These are phyloP conservation scores for Cladorhizidae sp. DNA, from an alignment of 37 sponge, comb jelly and placozoan genomes.

Conservation along the genomic window DNA sequence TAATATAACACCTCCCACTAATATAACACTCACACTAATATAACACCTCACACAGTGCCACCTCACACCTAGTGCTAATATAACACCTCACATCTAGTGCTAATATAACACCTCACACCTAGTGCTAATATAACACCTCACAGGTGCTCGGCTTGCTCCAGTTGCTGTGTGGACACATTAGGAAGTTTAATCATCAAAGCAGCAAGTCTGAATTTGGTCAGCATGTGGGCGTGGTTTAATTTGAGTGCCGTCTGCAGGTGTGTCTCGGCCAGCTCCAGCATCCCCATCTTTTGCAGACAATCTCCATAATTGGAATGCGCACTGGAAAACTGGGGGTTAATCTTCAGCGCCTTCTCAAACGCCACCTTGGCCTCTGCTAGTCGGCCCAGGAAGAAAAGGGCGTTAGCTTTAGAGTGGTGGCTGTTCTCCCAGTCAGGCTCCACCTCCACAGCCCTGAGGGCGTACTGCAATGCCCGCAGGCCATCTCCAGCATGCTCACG, in stretches of 20 bases:
- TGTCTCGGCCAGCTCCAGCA: slow-evolving; percentile 17
- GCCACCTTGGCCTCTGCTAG: slow-evolving; percentile 22
- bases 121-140: too few species aligned
- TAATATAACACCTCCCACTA: too few species aligned
- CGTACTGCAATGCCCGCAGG: not conserved
- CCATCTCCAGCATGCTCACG: slow-evolving; percentile 22
- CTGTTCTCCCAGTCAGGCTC: slow-evolving; percentile 12
- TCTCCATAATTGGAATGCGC: slow-evolving; percentile 48
- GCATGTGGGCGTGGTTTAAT: not conserved
- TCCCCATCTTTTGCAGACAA: slow-evolving; percentile 20
- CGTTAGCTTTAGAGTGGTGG: slow-evolving; percentile 35
- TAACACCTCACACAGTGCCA: too few species aligned
- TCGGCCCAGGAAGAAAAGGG: slow-evolving; percentile 48
- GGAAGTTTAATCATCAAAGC: not conserved
- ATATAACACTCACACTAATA: too few species aligned
- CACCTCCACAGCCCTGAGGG: slow-evolving; percentile 37
- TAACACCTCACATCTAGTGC: too few species aligned
- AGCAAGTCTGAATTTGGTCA: slow-evolving; percentile 23
- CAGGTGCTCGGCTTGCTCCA: not conserved
- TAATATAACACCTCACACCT: too few species aligned
- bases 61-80: too few species aligned
- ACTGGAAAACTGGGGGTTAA: slow-evolving; percentile 35
- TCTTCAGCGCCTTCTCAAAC: slow-evolving; percentile 18
- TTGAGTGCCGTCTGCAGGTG: slow-evolving; percentile 20
- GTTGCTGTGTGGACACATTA: not conserved